A percentile compares a stretch with the other conserved stretches of the same genome.
Evolutionary conservation across 2,113 vertebrate genomes (phyloP).

Genomic region (Pongo abelii): DNA sequence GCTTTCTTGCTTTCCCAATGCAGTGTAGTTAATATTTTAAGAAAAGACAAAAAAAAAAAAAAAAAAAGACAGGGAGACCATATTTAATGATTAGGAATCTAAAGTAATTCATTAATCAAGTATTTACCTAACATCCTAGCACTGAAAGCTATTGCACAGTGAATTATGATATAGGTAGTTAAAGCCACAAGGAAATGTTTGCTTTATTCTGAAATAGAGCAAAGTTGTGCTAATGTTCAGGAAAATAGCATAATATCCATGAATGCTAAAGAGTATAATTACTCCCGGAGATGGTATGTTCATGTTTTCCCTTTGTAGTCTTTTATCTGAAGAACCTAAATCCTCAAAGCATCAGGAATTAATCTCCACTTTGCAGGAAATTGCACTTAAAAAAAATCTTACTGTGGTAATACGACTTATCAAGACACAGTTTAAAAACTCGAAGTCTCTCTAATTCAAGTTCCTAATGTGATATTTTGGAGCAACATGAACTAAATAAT

Average conservation of each 20-base stretch:
- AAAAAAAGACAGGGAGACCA: not conserved
- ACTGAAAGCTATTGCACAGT: not conserved
- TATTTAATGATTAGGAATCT: not conserved
- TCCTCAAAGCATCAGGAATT: slow-evolving; percentile 48
- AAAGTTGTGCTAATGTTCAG: not conserved
- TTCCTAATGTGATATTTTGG: not conserved
- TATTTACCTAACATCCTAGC: not conserved
- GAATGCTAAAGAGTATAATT: slow-evolving; percentile 19
- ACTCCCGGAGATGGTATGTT: not conserved
- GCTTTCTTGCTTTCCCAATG: not conserved
- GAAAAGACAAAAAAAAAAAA: not conserved
- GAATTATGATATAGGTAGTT: not conserved
- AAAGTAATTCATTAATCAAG: not conserved
- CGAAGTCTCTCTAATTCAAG: not conserved
- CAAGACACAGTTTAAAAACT: slow-evolving; percentile 20
- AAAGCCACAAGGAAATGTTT: not conserved
- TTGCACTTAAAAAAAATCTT: slow-evolving; percentile 8
- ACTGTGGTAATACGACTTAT: slow-evolving; percentile 17
- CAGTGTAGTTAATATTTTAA: not conserved
- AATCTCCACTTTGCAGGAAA: slow-evolving; percentile 57
- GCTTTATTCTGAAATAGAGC: not conserved
- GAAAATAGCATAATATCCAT: not conserved
- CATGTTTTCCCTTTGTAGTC: not conserved
- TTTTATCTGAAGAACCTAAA: slow-evolving; percentile 62
- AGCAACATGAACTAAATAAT: not conserved